Evolutionary conservation across 1,140 invertebrate species (phyloP), one percentile per base, ranked within the genome.

Genomic region (Conus betulinus): DNA sequence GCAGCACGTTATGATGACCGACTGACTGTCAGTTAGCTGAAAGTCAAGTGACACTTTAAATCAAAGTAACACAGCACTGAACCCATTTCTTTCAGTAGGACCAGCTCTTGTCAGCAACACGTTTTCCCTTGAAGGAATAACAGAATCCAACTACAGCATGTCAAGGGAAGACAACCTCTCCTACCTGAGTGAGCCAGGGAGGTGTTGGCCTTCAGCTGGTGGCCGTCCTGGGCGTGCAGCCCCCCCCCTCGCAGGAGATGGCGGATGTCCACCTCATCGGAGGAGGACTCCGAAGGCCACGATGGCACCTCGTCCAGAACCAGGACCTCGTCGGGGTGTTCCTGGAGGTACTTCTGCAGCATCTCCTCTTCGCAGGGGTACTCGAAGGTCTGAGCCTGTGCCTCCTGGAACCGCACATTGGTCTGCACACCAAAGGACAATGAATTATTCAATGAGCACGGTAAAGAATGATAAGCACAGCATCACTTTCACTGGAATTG

Each of bases 331-430:
- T 23, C 67, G 15, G 92, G 92, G 79, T 93, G 92, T 17, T 92
- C 89, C 60, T 82, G 60, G 5, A 93, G 87, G 85, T 92, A 93
- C 4, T 85, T 52, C 78, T 89, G 87, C 63, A 93, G 82, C 8
- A 90, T 85, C 1, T 55, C 17, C 74, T 92, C 90, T 81, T 93
- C 92, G 53, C 84, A 89, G 15, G 91, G 92, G 79, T 93, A 93
- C 87, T 93, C 92, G 79, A 91, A 91, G 23, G 89, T 91, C 27
- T 90, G 88, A 0, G 76, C 89, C 15, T 88, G 76, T 13, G 74
- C 23, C 53, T 92, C 92, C 82, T 89, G 88, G 85, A 93, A 93
- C 23, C 76, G 88, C 51, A 93, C 90, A 74, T 91, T 92, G 55
- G 87, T 88, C 92, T 92, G 90, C 82, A 63, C 60, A 63, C 11